These are phyloP conservation scores for Calephelis perditalis DNA, from an alignment of 2,888 invertebrate genomes.

Conservation along the genomic window DNA sequence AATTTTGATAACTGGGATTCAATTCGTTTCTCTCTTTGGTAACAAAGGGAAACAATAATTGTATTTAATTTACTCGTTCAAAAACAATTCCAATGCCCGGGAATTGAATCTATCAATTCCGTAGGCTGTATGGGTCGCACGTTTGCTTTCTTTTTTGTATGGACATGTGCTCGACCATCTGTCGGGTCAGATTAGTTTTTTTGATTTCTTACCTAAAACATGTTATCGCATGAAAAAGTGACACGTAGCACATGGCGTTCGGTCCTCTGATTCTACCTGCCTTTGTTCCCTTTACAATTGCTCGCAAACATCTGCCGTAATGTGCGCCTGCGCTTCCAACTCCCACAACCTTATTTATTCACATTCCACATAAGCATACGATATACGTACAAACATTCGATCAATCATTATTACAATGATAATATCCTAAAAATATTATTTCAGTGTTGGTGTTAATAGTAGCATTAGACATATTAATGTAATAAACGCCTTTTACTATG, in stretches of 20 bases:
- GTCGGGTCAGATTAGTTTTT: conserved; percentile 71
- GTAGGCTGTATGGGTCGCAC: conserved; percentile 30
- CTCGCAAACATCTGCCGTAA: conserved; percentile 68
- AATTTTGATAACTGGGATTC: conserved; percentile 76
- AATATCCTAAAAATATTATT: neutral
- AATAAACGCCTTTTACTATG: no score
- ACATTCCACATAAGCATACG: conserved; percentile 26
- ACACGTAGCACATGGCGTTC: conserved; percentile 71
- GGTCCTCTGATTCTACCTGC: conserved; percentile 65
- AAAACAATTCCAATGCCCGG: conserved; percentile 47
- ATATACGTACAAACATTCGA: conserved; percentile 24
- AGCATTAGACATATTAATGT: no score
- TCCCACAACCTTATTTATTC: conserved; percentile 26
- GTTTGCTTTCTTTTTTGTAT: conserved; percentile 45
- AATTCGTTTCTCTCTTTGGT: conserved; percentile 75
- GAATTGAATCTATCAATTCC: conserved; percentile 44
- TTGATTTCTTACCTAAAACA: conserved; percentile 64
- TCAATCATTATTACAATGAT: conserved; percentile 11
- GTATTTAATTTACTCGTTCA: conserved; percentile 66
- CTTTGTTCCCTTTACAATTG: conserved; percentile 69
- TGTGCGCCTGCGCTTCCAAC: conserved; percentile 43
- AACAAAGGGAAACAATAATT: conserved; percentile 74
- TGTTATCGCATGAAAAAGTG: conserved; percentile 65
- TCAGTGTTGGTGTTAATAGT: no score
- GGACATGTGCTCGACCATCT: conserved; percentile 70